Percentiles rank a stretch among this genome's conserved stretches.
These are phyloP conservation scores for Dimorphilus gyrociliatus DNA, from an alignment of 2,888 invertebrate genomes.

Conservation along the genomic window DNA sequence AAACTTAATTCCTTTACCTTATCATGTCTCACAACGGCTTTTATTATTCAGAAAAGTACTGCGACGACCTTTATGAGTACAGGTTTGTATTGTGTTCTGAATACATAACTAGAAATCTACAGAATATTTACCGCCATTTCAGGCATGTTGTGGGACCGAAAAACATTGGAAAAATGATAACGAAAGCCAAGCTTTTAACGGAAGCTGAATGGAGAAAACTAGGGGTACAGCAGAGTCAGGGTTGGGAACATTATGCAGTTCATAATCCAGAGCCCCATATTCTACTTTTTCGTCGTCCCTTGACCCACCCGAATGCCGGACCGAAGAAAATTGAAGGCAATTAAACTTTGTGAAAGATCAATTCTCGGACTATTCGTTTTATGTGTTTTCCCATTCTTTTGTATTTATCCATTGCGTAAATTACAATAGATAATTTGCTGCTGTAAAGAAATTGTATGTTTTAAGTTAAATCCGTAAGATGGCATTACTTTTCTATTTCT, in stretches of 20 bases:
- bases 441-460: too few relatives aligned
- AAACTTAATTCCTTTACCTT: slow-evolving; percentile 8
- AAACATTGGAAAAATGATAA: slow-evolving; percentile 72
- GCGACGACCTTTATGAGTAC: slow-evolving; percentile 75
- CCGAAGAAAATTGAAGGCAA: too few relatives aligned
- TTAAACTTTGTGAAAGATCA: too few relatives aligned
- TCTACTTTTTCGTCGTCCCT: slow-evolving; percentile 49
- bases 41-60: slow-evolving; percentile 83
- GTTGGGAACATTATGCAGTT: slow-evolving; percentile 93
- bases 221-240: slow-evolving; percentile 87
- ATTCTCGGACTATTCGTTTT: too few relatives aligned
- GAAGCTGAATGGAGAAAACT: slow-evolving; percentile 84
- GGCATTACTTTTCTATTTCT: too few relatives aligned
- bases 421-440: too few relatives aligned
- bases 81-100: slow-evolving; percentile 48
- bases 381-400: too few relatives aligned
- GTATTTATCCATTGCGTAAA: too few relatives aligned
- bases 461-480: too few relatives aligned
- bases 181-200: slow-evolving; percentile 78
- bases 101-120: too few relatives aligned
- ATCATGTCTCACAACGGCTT: slow-evolving; percentile 52
- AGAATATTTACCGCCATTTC: too few relatives aligned
- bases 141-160: slow-evolving; percentile 89
- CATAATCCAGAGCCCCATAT: slow-evolving; percentile 88
- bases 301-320: too few relatives aligned